phyloP scores from a whole-genome alignment of 2,888 invertebrate genomes.

The Tromatobia lineatoria region DNA sequence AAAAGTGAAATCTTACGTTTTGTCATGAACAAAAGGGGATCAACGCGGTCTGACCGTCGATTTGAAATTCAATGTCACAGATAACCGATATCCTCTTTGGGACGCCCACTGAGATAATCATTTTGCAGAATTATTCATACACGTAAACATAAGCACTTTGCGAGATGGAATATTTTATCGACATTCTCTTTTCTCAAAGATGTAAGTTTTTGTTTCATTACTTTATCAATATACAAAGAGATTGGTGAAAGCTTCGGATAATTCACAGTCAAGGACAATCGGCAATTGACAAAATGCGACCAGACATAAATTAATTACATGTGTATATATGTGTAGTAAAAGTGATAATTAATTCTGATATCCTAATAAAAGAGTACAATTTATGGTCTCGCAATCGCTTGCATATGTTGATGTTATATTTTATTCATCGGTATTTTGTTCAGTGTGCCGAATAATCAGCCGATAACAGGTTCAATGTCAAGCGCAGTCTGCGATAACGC shows the following conservation, averaged over 20 bases:
- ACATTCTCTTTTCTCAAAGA: background rate
- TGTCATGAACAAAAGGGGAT: background rate
- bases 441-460: constrained; percentile 66
- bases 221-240: background rate
- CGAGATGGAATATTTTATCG: constrained; percentile 35
- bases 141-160: constrained; percentile 34
- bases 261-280: background rate
- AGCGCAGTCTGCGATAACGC: constrained; percentile 62
- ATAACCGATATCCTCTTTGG: constrained; percentile 68
- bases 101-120: constrained; percentile 67
- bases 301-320: background rate
- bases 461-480: constrained; percentile 79
- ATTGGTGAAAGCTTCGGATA: background rate
- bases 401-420: constrained; percentile 3
- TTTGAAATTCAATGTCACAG: constrained; percentile 78
- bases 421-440: constrained; percentile 39
- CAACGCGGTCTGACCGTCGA: constrained; percentile 35
- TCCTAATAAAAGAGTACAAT: constrained; percentile 13
- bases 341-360: background rate
- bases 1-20: background rate
- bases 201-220: background rate
- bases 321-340: background rate
- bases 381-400: constrained; percentile 15
- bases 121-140: constrained; percentile 30
- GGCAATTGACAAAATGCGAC: background rate